These are phyloP conservation scores for Peromyscus eremicus DNA, from an alignment of 2,797 vertebrate genomes.

Conservation along the genomic window DNA sequence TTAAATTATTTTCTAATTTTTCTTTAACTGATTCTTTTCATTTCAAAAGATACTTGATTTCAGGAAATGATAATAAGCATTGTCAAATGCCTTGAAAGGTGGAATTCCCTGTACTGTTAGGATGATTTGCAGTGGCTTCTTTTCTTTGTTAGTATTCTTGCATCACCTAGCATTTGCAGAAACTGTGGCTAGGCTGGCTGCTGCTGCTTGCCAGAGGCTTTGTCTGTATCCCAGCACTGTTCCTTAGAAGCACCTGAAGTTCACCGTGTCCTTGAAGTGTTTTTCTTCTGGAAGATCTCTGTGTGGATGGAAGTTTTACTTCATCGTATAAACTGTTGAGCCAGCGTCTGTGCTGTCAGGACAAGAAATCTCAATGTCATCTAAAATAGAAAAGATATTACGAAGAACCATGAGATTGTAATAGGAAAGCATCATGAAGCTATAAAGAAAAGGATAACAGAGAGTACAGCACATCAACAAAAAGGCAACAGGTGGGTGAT, in stretches of 20 bases:
- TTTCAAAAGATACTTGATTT: background rate
- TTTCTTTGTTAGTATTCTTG: background rate
- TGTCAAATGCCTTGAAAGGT: background rate
- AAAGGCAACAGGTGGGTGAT: background rate
- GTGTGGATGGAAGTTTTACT: background rate
- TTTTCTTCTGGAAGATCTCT: background rate
- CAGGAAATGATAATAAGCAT: background rate
- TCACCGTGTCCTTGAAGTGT: background rate
- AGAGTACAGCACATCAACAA: background rate
- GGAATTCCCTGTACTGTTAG: background rate
- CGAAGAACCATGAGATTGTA: background rate
- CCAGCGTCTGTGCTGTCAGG: background rate
- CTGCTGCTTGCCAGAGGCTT: background rate
- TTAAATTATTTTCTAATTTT: background rate
- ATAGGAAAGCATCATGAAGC: background rate
- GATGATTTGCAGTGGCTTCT: background rate
- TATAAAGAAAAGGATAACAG: background rate
- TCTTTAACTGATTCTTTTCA: background rate
- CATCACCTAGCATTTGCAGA: background rate
- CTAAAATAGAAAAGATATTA: background rate
- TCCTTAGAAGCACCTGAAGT: background rate
- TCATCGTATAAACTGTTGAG: background rate
- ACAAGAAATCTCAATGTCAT: background rate
- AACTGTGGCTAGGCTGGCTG: background rate
- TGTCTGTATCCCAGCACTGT: background rate